Percentiles rank a stretch among this genome's conserved stretches.
Evolutionary conservation across 1,140 invertebrate genomes (phyloP).

Genomic region (Trypoxylus dichotomus): DNA sequence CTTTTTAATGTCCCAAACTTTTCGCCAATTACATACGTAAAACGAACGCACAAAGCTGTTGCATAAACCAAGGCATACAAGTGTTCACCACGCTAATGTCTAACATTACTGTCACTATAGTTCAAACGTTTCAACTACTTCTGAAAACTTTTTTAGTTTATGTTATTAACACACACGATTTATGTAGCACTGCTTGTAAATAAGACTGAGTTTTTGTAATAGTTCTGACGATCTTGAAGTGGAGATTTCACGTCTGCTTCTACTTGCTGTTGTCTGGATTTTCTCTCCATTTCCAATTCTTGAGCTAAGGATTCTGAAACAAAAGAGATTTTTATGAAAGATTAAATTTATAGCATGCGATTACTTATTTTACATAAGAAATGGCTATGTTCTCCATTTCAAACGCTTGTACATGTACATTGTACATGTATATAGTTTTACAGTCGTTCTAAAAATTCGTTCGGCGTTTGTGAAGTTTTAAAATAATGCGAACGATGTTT

Average conservation of each 20-base stretch:
- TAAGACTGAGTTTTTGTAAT: constrained; percentile 84
- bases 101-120: constrained; percentile 3
- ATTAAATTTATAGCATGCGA: too few species aligned
- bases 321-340: constrained; percentile 28
- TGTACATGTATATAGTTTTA: too few species aligned
- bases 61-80: neutral
- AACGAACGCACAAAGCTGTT: neutral
- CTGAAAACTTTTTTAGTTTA: neutral
- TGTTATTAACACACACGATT: constrained; percentile 46
- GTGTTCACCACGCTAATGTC: neutral
- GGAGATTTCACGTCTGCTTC: constrained; percentile 84
- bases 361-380: too few species aligned
- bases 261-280: constrained; percentile 74
- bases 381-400: too few species aligned
- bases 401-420: too few species aligned
- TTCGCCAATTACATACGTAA: neutral
- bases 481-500: too few species aligned
- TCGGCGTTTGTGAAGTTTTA: too few species aligned
- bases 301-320: constrained; percentile 79
- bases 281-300: constrained; percentile 82
- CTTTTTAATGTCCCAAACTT: neutral
- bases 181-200: constrained; percentile 81
- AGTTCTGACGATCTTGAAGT: constrained; percentile 74
- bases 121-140: constrained; percentile 6
- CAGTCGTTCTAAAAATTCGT: too few species aligned